Conservation (phyloP, 1,140 invertebrate species). For the Panagrolaimus sp. region DNA sequence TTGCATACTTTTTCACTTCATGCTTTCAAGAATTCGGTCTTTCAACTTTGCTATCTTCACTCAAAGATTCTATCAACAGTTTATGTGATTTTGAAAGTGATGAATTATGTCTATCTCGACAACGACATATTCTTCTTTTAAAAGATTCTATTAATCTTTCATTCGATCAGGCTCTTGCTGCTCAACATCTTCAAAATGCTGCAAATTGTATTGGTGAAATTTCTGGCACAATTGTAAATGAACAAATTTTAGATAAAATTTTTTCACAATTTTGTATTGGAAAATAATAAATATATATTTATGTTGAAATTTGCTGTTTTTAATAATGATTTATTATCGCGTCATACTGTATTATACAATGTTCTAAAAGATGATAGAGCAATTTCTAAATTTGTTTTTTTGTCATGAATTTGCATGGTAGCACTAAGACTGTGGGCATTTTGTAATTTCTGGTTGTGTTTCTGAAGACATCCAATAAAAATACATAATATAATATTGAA, state of each 20-base stretch:
- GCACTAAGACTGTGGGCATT: too few relatives aligned
- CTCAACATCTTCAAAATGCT: conserved; percentile 30
- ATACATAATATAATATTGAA: too few relatives aligned
- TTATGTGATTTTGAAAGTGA: conserved; percentile 14
- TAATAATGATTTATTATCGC: too few relatives aligned
- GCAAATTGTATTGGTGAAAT: conserved; percentile 42
- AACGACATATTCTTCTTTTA: conserved; percentile 40
- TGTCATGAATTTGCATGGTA: too few relatives aligned
- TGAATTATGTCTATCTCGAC: conserved; percentile 30
- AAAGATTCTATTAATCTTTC: conserved; percentile 32
- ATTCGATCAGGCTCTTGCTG: conserved; percentile 44
- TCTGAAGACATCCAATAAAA: too few relatives aligned
- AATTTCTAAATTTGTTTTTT: too few relatives aligned
- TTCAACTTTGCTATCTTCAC: conserved; percentile 23
- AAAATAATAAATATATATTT: conserved; percentile 38
- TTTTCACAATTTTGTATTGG: conserved; percentile 55
- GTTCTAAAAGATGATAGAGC: too few relatives aligned
- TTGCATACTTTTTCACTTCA: conserved; percentile 32
- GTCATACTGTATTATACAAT: too few relatives aligned
- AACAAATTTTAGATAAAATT: conserved; percentile 41
- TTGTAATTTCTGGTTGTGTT: too few relatives aligned
- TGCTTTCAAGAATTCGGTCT: conserved; percentile 30
- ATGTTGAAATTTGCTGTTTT: too few relatives aligned
- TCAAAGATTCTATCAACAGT: conserved; percentile 2
- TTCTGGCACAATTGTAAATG: conserved; percentile 41